Conservation (phyloP, 2,113 vertebrate species). For the Aplodontia rufa region DNA sequence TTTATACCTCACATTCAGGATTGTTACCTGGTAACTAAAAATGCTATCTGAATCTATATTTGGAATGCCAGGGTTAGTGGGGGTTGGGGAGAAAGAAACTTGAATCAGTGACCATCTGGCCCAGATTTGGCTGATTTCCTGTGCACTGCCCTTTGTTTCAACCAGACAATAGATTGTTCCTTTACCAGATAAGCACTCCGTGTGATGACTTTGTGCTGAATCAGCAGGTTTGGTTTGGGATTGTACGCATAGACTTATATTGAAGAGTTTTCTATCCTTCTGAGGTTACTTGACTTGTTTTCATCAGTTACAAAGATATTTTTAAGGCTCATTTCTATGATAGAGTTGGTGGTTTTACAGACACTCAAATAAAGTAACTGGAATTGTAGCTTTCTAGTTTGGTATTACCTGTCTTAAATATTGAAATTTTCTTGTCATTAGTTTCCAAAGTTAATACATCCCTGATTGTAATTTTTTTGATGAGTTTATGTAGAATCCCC, state of each 20-base stretch:
- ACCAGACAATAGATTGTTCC: conserved; percentile 93
- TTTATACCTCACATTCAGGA: conserved; percentile 79
- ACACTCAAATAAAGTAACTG: conserved; percentile 39
- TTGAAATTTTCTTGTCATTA: conserved; percentile 1
- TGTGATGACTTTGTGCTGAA: conserved; percentile 83
- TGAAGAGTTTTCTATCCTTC: conserved; percentile 31
- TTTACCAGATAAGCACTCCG: conserved; percentile 91
- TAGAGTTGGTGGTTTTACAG: background rate
- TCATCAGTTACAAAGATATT: conserved; percentile 49
- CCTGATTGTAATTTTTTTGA: conserved; percentile 39
- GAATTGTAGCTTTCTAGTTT: conserved; percentile 6
- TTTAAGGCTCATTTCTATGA: conserved; percentile 37
- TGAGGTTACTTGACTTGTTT: background rate
- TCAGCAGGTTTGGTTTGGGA: conserved; percentile 81
- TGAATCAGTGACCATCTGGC: conserved; percentile 96
- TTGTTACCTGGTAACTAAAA: conserved; percentile 85
- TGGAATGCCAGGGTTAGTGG: conserved; percentile 44
- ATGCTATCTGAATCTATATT: conserved; percentile 85
- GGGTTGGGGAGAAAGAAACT: conserved; percentile 89
- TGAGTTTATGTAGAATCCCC: background rate
- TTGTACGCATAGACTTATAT: conserved; percentile 43
- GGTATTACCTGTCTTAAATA: conserved; percentile 23
- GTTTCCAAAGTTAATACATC: conserved; percentile 38
- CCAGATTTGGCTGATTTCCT: conserved; percentile 91
- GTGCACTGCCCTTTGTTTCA: conserved; percentile 93